These are phyloP conservation scores for Diploptera punctata DNA, from an alignment of 2,888 invertebrate species.

Conservation along the genomic window DNA sequence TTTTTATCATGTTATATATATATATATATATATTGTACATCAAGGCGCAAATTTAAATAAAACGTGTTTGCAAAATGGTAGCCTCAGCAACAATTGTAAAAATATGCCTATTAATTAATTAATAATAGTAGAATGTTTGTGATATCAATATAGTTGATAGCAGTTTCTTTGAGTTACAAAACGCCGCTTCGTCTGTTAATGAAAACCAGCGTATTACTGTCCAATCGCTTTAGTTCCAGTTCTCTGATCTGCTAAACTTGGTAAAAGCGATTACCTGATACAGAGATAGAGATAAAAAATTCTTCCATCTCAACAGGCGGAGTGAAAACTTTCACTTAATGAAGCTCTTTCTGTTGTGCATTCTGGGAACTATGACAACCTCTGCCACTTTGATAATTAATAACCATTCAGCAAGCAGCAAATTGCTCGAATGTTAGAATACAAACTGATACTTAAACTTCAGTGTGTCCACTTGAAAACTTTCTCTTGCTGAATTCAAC, in stretches of 20 bases:
- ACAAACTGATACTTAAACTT: background rate
- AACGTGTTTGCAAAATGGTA: no score
- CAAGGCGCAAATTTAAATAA: no score
- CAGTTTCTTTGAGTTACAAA: no score
- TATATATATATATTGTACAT: no score
- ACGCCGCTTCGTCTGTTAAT: no score
- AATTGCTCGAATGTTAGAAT: background rate
- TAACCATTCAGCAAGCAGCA: background rate
- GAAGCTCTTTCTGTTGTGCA: background rate
- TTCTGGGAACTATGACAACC: background rate
- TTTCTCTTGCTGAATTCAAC: no score
- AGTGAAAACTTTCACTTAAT: background rate
- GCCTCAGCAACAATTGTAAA: no score
- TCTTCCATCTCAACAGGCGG: background rate
- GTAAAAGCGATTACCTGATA: background rate
- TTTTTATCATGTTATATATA: no score
- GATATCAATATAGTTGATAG: no score
- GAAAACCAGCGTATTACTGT: background rate
- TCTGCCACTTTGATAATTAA: conserved; percentile 1
- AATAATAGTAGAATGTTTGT: no score
- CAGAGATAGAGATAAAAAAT: background rate
- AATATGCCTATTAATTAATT: no score
- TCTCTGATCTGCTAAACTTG: background rate
- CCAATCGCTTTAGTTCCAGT: background rate
- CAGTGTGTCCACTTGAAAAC: no score